These are phyloP conservation scores for Notodonta ziczac DNA, from an alignment of 2,888 invertebrate genomes.

Conservation along the genomic window DNA sequence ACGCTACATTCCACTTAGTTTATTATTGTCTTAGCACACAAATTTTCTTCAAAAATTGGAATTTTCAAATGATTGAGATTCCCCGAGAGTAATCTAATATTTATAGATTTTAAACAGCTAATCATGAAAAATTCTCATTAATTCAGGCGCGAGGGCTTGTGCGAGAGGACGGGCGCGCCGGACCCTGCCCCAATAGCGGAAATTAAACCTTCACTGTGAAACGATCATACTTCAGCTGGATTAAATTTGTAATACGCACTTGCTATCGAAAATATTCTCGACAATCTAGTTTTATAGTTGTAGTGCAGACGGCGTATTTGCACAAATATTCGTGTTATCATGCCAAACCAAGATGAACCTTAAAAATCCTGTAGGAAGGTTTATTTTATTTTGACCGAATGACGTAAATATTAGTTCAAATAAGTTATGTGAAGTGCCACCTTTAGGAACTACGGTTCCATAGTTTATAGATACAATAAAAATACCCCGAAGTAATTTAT, in stretches of 20 bases:
- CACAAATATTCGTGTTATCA: too few relatives aligned
- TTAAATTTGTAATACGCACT: background rate
- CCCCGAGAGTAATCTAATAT: slow-evolving; percentile 23
- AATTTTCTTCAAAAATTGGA: background rate
- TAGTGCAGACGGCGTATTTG: too few relatives aligned
- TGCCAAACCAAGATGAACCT: too few relatives aligned
- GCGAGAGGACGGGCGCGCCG: slow-evolving; percentile 28
- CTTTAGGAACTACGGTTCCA: too few relatives aligned
- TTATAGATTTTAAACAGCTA: slow-evolving; percentile 37
- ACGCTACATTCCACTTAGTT: too few relatives aligned
- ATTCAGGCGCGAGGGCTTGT: slow-evolving; percentile 36
- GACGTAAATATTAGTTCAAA: too few relatives aligned
- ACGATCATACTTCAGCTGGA: slow-evolving; percentile 13
- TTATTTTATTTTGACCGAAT: too few relatives aligned
- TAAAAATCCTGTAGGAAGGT: too few relatives aligned
- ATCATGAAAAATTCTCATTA: slow-evolving; percentile 52
- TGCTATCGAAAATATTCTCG: background rate
- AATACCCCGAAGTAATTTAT: too few relatives aligned
- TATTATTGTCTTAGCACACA: background rate
- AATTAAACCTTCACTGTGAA: slow-evolving; percentile 40
- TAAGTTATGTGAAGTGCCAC: too few relatives aligned
- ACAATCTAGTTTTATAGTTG: too few relatives aligned
- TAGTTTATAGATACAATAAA: too few relatives aligned
- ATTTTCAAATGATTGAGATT: background rate
- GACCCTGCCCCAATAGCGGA: slow-evolving; percentile 32